Evolutionary conservation across 1,140 invertebrate species (phyloP).

Genomic region (Arctopsyche grandis): DNA sequence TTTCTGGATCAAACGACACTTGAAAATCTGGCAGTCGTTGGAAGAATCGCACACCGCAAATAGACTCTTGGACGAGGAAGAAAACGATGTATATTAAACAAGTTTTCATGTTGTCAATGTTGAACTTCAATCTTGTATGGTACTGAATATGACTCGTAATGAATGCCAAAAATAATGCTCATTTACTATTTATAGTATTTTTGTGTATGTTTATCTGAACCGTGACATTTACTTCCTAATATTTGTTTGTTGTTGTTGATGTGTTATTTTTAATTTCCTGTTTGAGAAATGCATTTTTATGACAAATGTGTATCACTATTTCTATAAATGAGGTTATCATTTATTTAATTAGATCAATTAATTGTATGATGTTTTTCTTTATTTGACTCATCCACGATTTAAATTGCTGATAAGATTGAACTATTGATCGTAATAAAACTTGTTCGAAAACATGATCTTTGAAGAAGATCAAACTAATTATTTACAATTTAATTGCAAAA

Average conservation of each 20-base stretch:
- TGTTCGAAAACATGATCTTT: too few species aligned
- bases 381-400: not conserved
- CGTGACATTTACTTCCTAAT: not conserved
- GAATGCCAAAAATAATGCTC: too few species aligned
- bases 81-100: not conserved
- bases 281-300: not conserved
- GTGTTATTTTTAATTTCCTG: not conserved
- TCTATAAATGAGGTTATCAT: not conserved
- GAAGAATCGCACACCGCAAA: not conserved
- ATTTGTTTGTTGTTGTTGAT: not conserved
- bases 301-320: not conserved
- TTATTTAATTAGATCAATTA: not conserved
- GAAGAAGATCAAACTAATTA: not conserved
- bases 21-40: conserved; percentile 2
- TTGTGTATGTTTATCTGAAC: not conserved
- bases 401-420: not conserved
- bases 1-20: not conserved
- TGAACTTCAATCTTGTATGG: not conserved
- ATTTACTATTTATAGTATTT: not conserved
- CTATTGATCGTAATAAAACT: not conserved
- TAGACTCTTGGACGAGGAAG: not conserved
- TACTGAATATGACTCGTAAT: not conserved
- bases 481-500: not conserved
- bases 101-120: not conserved
- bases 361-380: not conserved